Evolutionary conservation across 2,888 invertebrate species (phyloP).

Genomic region (Heteromurus nitidus): DNA sequence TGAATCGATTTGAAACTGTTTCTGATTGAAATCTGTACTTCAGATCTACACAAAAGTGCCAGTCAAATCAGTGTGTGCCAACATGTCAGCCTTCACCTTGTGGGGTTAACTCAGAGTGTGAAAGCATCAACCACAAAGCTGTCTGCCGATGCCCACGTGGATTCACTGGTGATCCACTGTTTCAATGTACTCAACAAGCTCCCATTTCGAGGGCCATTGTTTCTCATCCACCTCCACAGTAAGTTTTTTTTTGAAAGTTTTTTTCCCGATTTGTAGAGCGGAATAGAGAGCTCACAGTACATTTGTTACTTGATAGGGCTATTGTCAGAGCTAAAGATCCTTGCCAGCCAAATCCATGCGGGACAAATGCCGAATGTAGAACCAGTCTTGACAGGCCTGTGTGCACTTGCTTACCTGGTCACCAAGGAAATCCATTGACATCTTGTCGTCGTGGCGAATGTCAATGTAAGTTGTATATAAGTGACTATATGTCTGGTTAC

Average conservation of each 20-base stretch:
- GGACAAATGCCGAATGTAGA: slow-evolving; percentile 83
- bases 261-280: background rate
- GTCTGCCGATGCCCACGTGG: slow-evolving; percentile 60
- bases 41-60: slow-evolving; percentile 69
- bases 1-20: too few relatives aligned
- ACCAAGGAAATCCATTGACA: slow-evolving; percentile 86
- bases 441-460: slow-evolving; percentile 86
- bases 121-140: slow-evolving; percentile 70
- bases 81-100: slow-evolving; percentile 68
- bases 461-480: slow-evolving; percentile 79
- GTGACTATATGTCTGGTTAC: too few relatives aligned
- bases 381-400: slow-evolving; percentile 86
- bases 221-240: slow-evolving; percentile 71
- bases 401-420: slow-evolving; percentile 86
- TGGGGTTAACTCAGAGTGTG: slow-evolving; percentile 72
- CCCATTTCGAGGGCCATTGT: slow-evolving; percentile 71
- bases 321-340: slow-evolving; percentile 69
- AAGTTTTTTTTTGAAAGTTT: slow-evolving; percentile 31
- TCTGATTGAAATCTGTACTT: too few relatives aligned
- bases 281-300: too few relatives aligned
- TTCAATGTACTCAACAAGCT: slow-evolving; percentile 69
- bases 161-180: slow-evolving; percentile 71
- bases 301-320: slow-evolving; percentile 62
- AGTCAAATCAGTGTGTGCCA: slow-evolving; percentile 66
- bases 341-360: slow-evolving; percentile 83